Percentiles rank a stretch among this genome's conserved stretches.
These are phyloP conservation scores for Crocallis elinguaria DNA, from an alignment of 2,888 invertebrate species.

Conservation along the genomic window DNA sequence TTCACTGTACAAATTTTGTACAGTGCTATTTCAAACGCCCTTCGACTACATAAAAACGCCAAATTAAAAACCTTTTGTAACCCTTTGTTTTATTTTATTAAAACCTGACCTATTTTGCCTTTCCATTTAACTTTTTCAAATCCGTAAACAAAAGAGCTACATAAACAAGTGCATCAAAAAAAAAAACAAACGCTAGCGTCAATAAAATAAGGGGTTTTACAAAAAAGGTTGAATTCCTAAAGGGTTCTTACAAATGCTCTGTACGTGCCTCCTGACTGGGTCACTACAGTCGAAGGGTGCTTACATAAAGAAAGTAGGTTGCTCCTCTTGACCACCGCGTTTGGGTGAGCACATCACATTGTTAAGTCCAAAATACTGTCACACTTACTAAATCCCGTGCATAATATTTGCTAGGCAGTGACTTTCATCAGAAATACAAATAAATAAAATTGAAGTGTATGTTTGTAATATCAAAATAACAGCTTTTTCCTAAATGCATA, in stretches of 20 bases:
- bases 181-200: constrained; percentile 48
- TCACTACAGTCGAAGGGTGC: constrained; percentile 35
- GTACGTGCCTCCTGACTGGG: constrained; percentile 58
- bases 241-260: constrained; percentile 55
- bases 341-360: not conserved
- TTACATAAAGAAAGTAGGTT: constrained; percentile 15
- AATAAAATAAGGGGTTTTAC: constrained; percentile 48
- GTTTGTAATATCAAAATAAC: no score
- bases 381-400: no score
- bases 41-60: no score
- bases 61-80: no score
- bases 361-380: not conserved
- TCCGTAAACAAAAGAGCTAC: constrained; percentile 23
- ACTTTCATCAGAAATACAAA: no score
- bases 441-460: no score
- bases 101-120: not conserved
- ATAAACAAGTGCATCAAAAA: constrained; percentile 33
- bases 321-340: constrained; percentile 34
- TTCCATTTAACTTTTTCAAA: not conserved
- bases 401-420: no score
- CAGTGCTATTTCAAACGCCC: no score
- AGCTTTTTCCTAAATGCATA: no score
- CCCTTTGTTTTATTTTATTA: not conserved
- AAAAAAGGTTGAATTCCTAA: constrained; percentile 49
- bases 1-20: no score